These are phyloP conservation scores for Hydrolagus affinis DNA, from an alignment of 2,113 vertebrate species.

Conservation along the genomic window DNA sequence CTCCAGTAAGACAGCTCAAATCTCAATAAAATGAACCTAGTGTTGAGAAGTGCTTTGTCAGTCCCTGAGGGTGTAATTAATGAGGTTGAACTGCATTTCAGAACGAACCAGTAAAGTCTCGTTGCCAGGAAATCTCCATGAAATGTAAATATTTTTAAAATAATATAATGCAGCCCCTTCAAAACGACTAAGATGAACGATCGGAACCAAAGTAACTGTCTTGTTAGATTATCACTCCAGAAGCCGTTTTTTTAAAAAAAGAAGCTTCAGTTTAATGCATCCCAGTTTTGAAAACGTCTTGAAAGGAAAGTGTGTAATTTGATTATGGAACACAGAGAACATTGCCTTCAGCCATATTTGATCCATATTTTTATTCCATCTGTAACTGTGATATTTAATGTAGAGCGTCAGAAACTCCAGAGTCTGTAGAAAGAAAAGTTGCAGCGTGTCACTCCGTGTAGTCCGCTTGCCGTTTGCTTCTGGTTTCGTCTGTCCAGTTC, in stretches of 20 bases:
- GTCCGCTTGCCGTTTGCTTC: neutral
- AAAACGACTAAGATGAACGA: neutral
- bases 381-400: neutral
- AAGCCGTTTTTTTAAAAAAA: no score
- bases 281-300: no score
- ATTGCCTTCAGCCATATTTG: no score
- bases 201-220: neutral
- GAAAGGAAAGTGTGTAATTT: no score
- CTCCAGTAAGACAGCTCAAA: neutral
- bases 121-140: neutral
- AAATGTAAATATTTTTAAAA: neutral
- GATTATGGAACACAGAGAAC: no score
- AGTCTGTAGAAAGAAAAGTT: neutral
- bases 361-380: neutral
- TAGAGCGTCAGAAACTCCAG: neutral
- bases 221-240: no score
- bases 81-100: neutral
- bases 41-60: conserved; percentile 4
- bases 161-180: neutral
- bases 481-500: neutral
- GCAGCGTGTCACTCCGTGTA: neutral
- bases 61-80: neutral
- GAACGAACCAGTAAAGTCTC: no score
- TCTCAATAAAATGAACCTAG: no score
- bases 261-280: no score